Base-by-base conservation (phyloP, 2,113 vertebrate species). In the Indri indri region DNA sequence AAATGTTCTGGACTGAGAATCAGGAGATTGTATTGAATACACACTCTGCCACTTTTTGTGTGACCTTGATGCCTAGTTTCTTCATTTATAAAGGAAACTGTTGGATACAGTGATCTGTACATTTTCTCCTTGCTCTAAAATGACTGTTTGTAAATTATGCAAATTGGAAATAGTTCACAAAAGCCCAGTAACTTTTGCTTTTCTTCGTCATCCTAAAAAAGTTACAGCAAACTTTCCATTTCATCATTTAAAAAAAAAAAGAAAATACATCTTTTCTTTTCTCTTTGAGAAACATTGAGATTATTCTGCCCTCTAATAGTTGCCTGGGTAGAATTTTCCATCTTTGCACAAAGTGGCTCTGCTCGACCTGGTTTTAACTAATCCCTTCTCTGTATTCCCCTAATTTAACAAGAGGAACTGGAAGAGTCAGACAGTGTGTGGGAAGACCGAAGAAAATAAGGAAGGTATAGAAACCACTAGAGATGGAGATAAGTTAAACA, bases 401-500 rank as follows among this genome's bases (percentile, higher is more conserved):
- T 96, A 90, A 97, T 98, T 97, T 94, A 30, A 98, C 97, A 98
- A 97, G 82, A 97, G 98, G 98, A 98, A 98, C 88, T 79, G 18
- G 96, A n/a, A 82, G 97, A 98, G 95, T 97, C 98, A 98, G 98
- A 98, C 95, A 90, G 86, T 88, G 97, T 98, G 96, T 65, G 91
- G 98, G 96, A 97, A 97, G 97, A 84, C 95, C 97, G 97, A 87
- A 97, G 98, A 98, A 98, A 98, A 97, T 97, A 97, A 96, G 93
- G 92, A 98, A 98, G 97, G 97, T 98, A 98, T 94, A 98, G 96
- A 99, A 98, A 98, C 98, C 97, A 76, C 98, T 76, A 97, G 93
- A 98, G 98, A 98, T 96, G 81, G 90, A 98, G 98, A 98, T 97
- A 98, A 97, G 93, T 97, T 96, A 96, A 98, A 97, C 97, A 97